These are phyloP conservation scores for Poeciliopsis turrubarensis DNA, from an alignment of 2,113 vertebrate species.

Conservation along the genomic window DNA sequence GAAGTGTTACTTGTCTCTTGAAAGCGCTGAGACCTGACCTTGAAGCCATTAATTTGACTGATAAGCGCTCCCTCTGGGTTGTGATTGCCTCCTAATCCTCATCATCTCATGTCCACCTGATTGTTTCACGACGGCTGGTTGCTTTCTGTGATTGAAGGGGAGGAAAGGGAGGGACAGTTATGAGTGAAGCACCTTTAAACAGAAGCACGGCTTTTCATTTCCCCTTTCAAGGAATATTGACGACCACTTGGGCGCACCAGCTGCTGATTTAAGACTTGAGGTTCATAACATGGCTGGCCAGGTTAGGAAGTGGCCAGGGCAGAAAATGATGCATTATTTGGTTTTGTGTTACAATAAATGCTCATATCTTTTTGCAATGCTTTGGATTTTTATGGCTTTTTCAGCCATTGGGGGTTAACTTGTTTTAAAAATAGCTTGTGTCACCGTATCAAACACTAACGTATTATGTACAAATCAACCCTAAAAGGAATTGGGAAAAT, in stretches of 20 bases:
- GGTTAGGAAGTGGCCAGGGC: constrained; percentile 28
- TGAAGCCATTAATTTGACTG: constrained; percentile 66
- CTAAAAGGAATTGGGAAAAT: constrained; percentile 22
- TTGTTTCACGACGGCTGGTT: constrained; percentile 33
- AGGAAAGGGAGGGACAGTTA: constrained; percentile 5
- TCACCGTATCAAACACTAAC: constrained; percentile 52
- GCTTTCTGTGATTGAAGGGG: constrained; percentile 14
- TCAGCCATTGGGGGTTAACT: constrained; percentile 18
- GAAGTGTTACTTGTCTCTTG: constrained; percentile 45
- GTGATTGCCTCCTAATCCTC: constrained; percentile 50
- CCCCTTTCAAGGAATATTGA: constrained; percentile 27
- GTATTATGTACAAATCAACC: constrained; percentile 47
- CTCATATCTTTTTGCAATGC: not conserved
- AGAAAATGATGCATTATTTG: constrained; percentile 46
- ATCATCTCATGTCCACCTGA: constrained; percentile 40
- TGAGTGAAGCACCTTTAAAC: constrained; percentile 37
- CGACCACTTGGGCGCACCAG: constrained; percentile 44
- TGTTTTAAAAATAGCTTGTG: constrained; percentile 45
- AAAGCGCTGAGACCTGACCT: constrained; percentile 56
- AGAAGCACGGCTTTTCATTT: constrained; percentile 27
- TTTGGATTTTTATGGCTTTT: constrained; percentile 8
- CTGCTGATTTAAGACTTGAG: constrained; percentile 59
- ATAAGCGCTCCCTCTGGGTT: constrained; percentile 29
- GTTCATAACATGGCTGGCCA: constrained; percentile 22
- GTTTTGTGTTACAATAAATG: constrained; percentile 7